Percentiles rank a stretch among this genome's conserved stretches.
These are phyloP conservation scores for Phyllostomus hastatus DNA, from an alignment of 2,113 vertebrate species.

Conservation along the genomic window DNA sequence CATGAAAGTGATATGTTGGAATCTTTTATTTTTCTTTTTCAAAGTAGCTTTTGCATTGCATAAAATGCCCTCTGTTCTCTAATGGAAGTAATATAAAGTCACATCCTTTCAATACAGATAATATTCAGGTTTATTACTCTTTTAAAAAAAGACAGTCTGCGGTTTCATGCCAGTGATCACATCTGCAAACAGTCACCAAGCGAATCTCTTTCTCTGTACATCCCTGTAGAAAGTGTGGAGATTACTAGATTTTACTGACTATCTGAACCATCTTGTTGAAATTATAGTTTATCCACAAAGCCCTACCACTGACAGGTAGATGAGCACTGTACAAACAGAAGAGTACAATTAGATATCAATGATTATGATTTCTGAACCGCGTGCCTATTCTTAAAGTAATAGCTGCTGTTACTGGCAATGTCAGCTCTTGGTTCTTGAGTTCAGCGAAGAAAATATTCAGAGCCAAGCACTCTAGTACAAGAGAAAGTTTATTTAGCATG, in stretches of 20 bases:
- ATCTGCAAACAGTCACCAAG: conserved; percentile 34
- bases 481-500: not conserved
- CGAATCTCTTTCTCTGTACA: conserved; percentile 37
- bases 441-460: not conserved
- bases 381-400: not conserved
- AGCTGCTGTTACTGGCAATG: not conserved
- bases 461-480: not conserved
- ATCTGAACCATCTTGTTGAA: not conserved
- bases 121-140: conserved; percentile 36
- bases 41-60: conserved; percentile 55
- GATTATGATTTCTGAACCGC: conserved; percentile 1
- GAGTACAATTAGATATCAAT: not conserved
- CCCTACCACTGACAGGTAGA: not conserved
- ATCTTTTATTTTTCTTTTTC: conserved; percentile 21
- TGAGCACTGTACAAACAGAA: not conserved
- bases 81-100: conserved; percentile 61
- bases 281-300: conserved; percentile 13
- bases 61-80: conserved; percentile 47
- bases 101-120: conserved; percentile 50
- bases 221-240: not conserved
- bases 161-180: conserved; percentile 42
- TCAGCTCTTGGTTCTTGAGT: not conserved
- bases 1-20: conserved; percentile 45
- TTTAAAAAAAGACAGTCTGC: conserved; percentile 22
- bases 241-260: conserved; percentile 6